Percentiles rank a stretch among this genome's conserved stretches.
phyloP scores from a whole-genome alignment of 1,140 invertebrate species.

The Tetramorium alpestre region DNA sequence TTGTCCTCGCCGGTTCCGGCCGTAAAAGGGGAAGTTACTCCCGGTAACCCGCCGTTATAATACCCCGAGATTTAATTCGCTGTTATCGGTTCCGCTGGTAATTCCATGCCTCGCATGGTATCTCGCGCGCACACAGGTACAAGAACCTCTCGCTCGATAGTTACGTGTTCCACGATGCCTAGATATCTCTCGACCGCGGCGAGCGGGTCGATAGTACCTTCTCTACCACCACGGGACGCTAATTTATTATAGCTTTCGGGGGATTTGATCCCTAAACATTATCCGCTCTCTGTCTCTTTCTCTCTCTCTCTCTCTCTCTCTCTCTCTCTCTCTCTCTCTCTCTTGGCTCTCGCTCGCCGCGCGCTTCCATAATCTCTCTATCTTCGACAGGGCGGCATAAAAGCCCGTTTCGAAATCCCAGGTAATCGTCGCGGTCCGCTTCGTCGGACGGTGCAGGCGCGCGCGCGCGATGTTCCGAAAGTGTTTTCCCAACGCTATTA shows the following conservation, averaged over 20 bases:
- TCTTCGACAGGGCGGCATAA: conserved; percentile 50
- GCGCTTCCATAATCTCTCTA: conserved; percentile 61
- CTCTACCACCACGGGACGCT: conserved; percentile 34
- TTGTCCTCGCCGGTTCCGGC: conserved; percentile 22
- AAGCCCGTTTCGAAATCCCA: conserved; percentile 58
- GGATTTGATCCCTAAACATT: conserved; percentile 60
- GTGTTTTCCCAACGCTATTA: conserved; percentile 58
- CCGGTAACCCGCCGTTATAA: conserved; percentile 49
- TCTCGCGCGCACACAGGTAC: conserved; percentile 11
- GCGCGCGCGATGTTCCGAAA: background rate
- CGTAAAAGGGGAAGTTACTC: conserved; percentile 59
- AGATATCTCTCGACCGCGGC: conserved; percentile 33
- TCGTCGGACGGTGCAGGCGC: background rate
- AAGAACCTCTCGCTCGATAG: conserved; percentile 38
- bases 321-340: background rate
- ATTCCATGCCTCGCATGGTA: conserved; percentile 48
- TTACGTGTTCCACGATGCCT: conserved; percentile 39
- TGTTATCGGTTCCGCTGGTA: conserved; percentile 57
- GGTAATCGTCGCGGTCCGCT: conserved; percentile 45
- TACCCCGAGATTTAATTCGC: conserved; percentile 60
- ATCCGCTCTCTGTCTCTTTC: conserved; percentile 25
- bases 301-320: background rate
- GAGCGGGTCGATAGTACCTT: conserved; percentile 51
- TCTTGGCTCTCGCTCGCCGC: conserved; percentile 7
- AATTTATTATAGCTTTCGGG: conserved; percentile 62